Evolutionary conservation across 92 coral and sea anemone species (phyloP).

Genomic region (Zoanthus sansibaricus): DNA sequence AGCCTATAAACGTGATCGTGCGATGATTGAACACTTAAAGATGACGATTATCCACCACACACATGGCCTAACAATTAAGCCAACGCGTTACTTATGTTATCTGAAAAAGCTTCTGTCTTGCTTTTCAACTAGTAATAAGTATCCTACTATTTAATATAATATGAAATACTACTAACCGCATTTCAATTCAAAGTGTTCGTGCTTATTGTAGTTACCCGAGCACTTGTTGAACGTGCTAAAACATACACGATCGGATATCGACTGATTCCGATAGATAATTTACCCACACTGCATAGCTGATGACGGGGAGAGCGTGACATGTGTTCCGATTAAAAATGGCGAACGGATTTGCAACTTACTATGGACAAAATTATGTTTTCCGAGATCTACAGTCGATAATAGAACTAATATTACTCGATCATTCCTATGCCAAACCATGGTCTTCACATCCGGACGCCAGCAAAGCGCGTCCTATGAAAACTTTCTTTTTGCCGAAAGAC

Average conservation of each 20-base stretch:
- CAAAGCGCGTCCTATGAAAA: constrained; percentile 92
- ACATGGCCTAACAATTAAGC: constrained; percentile 6
- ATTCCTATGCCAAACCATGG: constrained; percentile 98
- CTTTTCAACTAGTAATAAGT: background rate
- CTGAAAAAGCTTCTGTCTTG: background rate
- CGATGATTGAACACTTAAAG: background rate
- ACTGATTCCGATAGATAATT: background rate
- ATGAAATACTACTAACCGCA: background rate
- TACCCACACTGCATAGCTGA: background rate
- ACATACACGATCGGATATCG: background rate
- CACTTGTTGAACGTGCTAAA: background rate
- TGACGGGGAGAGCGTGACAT: background rate
- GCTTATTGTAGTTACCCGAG: background rate
- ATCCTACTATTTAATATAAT: background rate
- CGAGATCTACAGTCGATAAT: constrained; percentile 86
- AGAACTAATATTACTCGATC: constrained; percentile 91
- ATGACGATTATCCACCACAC: background rate
- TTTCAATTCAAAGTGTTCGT: background rate
- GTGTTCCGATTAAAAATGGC: constrained; percentile 32
- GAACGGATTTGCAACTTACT: constrained; percentile 11
- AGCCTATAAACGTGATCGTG: background rate
- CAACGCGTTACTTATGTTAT: background rate
- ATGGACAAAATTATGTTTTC: constrained; percentile 43
- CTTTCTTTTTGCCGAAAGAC: constrained; percentile 77
- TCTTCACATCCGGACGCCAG: constrained; percentile 95